Base-by-base conservation (phyloP, 64 coral and sea anemone species). In the Porites lutea region DNA sequence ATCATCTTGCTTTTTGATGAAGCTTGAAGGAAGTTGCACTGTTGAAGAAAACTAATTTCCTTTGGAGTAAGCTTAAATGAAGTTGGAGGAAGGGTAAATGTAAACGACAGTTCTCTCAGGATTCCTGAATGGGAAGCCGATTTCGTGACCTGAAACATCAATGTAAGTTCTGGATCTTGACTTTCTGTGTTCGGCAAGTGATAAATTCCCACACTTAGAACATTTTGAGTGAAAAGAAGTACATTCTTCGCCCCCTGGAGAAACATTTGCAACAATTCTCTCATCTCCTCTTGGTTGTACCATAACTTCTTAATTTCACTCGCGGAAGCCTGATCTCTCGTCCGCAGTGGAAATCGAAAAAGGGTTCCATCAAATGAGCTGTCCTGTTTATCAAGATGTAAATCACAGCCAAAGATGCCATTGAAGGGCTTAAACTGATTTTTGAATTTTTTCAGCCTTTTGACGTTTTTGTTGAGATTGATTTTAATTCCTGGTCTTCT, bases 171-270 rank as follows among this genome's bases (percentile, higher is more conserved):
- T 8, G 74, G 65, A 63, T 81, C 49, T 89, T 75, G 91, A 46
- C 20, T n/a, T 13, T 23, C 14, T 9, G 37, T 55, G 48, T 59
- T 69, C 9, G 90, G 84, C 37, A 96, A 72, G 6, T 93, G 81
- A 21, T 86, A 90, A 44, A 96, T 78, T 4, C 77, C 84, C 5
- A 96, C 87, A 6, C 60, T 81, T 0, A 69, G 19, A 23, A 96
- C 87, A 60, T 96, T 96, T 73, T 96, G 95, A 10, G 95, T 93
- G 74, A 96, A 96, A 50, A 96, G 74, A 2, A 96, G 64, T 20
- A 96, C 90, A 46, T 87, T 51, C 16, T 82, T 76, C 2, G 95
- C 87, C 9, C 95, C 90, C 4, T 76, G 10, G 0, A 88, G 13
- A 21, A 96, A 55, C 73, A 96, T 93, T 83, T 76, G 37, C 37